Base-by-base conservation (phyloP, 2,113 vertebrate species). In the Mus pahari region DNA sequence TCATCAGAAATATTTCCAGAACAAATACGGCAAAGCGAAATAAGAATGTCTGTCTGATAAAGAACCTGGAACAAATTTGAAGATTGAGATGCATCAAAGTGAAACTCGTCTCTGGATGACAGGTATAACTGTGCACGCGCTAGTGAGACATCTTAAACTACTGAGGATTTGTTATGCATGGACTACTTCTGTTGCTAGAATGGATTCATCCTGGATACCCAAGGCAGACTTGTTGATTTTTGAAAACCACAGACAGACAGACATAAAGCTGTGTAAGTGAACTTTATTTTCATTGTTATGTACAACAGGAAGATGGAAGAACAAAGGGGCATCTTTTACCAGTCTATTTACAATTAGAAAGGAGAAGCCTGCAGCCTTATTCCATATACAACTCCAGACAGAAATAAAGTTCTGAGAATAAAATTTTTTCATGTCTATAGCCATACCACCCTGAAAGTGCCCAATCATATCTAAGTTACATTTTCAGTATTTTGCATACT, bases 61-160 rank as follows among this genome's bases (percentile, higher is more conserved):
- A 87, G n/a, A 58, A 94, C 55, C 89, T 96, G 79, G 86, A 95
- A 96, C 81, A 96, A 97, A 98, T 96, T 33, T 60, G 92, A 97
- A 95, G 93, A 95, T 74, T 91, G 93, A 94, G 92, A 92, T 96
- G 91, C 73, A 95, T 95, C 92, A 87, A 78, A 83, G 86, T 83
- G 70, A 96, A 95, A 89, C 66, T 95, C 81, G 64, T 97, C 81
- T 83, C 92, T 92, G 10, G 0, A 48, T 7, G n/a, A 74, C 90
- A 94, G 84, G 64, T 89, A 87, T 77, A 78, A 20, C 84, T 89
- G 8, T 55, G 73, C 86, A 71, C 31, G 39, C 55, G n/a, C 89
- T 79, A 93, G 42, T 89, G 88, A 92, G 95, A 91, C 64, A 58
- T 86, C 77, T 92, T 50, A 90, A 97, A 95, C 95, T 95, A 91